Base-by-base conservation (phyloP, 2,888 invertebrate species). In the Malachius bipustulatus region DNA sequence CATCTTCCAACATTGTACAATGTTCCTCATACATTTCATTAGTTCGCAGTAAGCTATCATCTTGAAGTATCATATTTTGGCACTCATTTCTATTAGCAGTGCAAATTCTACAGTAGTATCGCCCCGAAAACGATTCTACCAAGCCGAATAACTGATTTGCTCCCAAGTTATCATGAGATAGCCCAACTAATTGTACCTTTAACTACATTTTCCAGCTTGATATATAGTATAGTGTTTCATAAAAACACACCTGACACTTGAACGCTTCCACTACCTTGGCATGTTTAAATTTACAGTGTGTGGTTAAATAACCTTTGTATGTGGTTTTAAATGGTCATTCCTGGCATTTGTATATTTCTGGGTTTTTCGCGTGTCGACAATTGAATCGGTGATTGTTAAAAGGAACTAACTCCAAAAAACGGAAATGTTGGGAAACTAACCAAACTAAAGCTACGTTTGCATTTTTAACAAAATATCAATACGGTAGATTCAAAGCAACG, bases 131-230 rank as follows among this genome's bases (percentile, higher is more conserved):
- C n/a, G 24, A 24, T 24, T 24, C 24, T 8, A 24, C 24, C 24
- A 24, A 8, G n/a, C 24, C 24, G 24, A 24, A 24, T 24, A 24
- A 24, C n/a, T 24, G 24, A 24, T 24, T 24, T 8, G 24, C 24
- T 8, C 24, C 24, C 24, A 24, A n/a, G 24, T 24, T 24, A 24
- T 24, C 24, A 24, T 24, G 24, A 24, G n/a, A n/a, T n/a, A n/a
- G n/a, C n/a, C n/a, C n/a, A n/a, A n/a, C n/a, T n/a, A n/a, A n/a
- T n/a, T n/a, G n/a, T n/a, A n/a, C n/a, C n/a, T n/a, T n/a, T n/a
- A n/a, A n/a, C n/a, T n/a, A n/a, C n/a, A n/a, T n/a, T n/a, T n/a
- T n/a, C n/a, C n/a, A n/a, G n/a, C n/a, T n/a, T n/a, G n/a, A n/a
- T n/a, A n/a, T n/a, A n/a, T n/a, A n/a, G n/a, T n/a, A n/a, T n/a